phyloP scores from a whole-genome alignment of 2,888 invertebrate genomes.

The Perizoma affinitatum region DNA sequence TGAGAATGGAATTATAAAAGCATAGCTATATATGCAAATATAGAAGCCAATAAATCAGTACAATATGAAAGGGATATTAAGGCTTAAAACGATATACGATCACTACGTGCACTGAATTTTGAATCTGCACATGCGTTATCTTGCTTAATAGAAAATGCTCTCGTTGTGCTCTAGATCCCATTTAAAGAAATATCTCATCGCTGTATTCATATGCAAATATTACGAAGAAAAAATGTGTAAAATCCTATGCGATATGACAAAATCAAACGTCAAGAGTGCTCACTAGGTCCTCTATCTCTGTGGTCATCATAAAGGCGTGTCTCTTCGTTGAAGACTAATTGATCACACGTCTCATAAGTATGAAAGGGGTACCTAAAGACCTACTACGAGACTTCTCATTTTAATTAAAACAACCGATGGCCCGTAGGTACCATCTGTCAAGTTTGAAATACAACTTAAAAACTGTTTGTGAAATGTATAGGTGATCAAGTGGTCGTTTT shows the following conservation, averaged over 20 bases:
- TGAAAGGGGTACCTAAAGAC: no score
- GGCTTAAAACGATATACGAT: conserved; percentile 3
- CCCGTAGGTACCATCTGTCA: neutral
- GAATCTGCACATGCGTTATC: neutral
- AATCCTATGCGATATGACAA: no score
- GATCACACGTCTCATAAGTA: no score
- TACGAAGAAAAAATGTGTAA: no score
- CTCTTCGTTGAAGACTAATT: no score
- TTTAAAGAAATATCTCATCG: neutral
- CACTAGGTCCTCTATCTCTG: no score
- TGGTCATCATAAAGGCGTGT: no score
- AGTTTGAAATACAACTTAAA: neutral
- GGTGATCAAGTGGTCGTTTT: conserved; percentile 9
- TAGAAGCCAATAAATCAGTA: neutral
- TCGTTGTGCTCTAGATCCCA: neutral
- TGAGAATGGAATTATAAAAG: neutral
- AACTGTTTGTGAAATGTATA: neutral
- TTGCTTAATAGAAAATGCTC: neutral
- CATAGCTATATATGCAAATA: neutral
- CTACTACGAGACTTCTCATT: no score
- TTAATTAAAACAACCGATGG: neutral
- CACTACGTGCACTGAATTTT: conserved; percentile 8
- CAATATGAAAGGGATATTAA: neutral
- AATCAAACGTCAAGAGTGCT: no score
- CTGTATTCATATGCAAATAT: neutral